Percentiles rank a stretch among this genome's conserved stretches.
Conservation (phyloP, 1,140 invertebrate genomes). For the Lutraria rhynchaena region DNA sequence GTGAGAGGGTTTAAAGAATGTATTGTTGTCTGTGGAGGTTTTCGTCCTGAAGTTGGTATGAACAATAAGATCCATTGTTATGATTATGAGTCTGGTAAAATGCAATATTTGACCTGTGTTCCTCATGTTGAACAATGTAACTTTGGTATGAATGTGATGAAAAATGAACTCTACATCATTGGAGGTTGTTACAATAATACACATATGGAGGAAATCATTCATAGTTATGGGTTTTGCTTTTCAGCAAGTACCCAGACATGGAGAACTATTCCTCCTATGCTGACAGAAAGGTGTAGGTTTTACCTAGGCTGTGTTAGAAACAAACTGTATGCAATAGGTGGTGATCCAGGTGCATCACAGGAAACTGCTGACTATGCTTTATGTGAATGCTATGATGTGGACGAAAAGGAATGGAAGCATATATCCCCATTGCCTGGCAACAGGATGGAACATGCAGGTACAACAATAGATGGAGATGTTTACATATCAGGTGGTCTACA, state of each 20-base stretch:
- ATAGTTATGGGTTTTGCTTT: slow-evolving; percentile 89
- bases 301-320: slow-evolving; percentile 87
- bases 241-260: slow-evolving; percentile 86
- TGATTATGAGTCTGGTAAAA: slow-evolving; percentile 85
- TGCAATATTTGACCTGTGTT: slow-evolving; percentile 87
- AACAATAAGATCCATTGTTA: slow-evolving; percentile 89
- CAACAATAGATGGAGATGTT: slow-evolving; percentile 83
- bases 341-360: slow-evolving; percentile 75
- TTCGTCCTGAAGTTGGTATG: slow-evolving; percentile 86
- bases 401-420: slow-evolving; percentile 85
- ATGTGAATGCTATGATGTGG: slow-evolving; percentile 86
- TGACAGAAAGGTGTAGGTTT: slow-evolving; percentile 87
- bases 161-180: slow-evolving; percentile 88
- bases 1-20: slow-evolving; percentile 88
- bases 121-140: slow-evolving; percentile 90
- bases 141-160: slow-evolving; percentile 88
- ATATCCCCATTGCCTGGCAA: slow-evolving; percentile 85
- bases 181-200: slow-evolving; percentile 89
- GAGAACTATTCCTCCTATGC: slow-evolving; percentile 88
- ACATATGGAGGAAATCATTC: slow-evolving; percentile 86
- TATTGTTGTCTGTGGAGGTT: slow-evolving; percentile 88
- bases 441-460: slow-evolving; percentile 87
- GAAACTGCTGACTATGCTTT: slow-evolving; percentile 80
- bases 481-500: slow-evolving; percentile 87
- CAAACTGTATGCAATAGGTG: slow-evolving; percentile 88